phyloP scores from a whole-genome alignment of 2,113 vertebrate species.

The Tricholaema leucomelas region DNA sequence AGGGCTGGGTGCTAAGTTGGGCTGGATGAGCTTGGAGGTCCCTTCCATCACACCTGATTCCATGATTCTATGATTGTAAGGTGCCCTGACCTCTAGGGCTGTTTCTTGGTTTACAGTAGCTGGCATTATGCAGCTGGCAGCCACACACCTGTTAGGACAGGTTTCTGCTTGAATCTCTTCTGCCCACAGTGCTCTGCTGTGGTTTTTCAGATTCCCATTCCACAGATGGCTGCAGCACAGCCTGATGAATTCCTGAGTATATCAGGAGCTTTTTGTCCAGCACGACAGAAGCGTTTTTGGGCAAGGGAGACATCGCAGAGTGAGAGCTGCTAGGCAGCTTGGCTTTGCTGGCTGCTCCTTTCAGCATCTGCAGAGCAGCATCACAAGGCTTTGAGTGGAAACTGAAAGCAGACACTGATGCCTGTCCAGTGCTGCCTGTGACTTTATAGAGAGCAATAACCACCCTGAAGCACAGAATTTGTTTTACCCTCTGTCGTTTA shows the following conservation, averaged over 20 bases:
- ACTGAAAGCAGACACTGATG: background rate
- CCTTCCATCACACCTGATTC: no score
- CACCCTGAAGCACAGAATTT: constrained; percentile 25
- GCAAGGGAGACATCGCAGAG: background rate
- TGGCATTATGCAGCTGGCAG: background rate
- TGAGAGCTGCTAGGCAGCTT: constrained; percentile 29
- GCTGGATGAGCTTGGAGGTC: no score
- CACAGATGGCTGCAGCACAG: background rate
- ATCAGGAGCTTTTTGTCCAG: background rate
- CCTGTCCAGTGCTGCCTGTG: background rate
- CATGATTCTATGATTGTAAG: no score
- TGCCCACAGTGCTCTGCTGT: background rate
- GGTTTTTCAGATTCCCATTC: background rate
- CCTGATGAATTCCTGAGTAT: background rate
- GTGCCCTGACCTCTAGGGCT: background rate
- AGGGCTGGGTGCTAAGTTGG: no score
- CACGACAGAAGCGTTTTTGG: background rate
- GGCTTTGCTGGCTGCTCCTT: background rate
- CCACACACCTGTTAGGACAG: background rate
- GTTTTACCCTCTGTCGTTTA: constrained; percentile 60
- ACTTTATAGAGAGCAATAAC: constrained; percentile 50
- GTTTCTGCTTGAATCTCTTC: background rate
- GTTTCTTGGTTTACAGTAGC: background rate
- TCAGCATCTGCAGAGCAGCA: background rate
- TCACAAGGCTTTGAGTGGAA: background rate